Base-by-base conservation (phyloP, 2,888 invertebrate genomes). In the Calameuta filiformis region DNA sequence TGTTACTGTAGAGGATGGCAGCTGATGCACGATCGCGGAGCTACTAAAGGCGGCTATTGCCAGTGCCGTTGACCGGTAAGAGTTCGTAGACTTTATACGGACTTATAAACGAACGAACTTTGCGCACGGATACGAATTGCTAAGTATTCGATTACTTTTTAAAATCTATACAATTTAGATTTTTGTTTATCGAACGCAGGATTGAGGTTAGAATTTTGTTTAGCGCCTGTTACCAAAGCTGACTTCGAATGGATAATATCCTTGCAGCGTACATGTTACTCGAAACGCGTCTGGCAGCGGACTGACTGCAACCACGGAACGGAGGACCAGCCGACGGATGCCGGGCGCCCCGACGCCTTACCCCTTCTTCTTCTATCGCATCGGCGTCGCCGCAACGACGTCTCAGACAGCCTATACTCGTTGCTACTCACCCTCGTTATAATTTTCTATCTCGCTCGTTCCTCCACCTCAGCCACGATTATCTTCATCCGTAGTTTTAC, bases 261-360 rank as follows among this genome's bases (percentile, higher is more conserved):
- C 9, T 23, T 9, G 56, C 23, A 23, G 9, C 56, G 23, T 6
- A 56, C 23, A 56, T 40, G 76, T 69, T 73, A 73, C 76, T 76
- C 76, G 73, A 73, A 76, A 73, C 71, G 78, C 84, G 86, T 81
- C 85, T 85, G 81, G 79, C 83, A 84, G 83, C 81, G 82, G 84
- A 88, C 88, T 88, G 87, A 81, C 85, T 82, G 81, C 82, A 80
- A 80, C 81, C 77, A 81, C 79, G 80, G 69, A 75, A 75, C 69
- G 71, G 73, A 82, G 80, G 83, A 83, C 82, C 84, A 79, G 79
- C 77, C 81, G 81, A 80, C 75, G 80, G 79, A 81, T 81, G 85
- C 80, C 82, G 83, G 77, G 79, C 81, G 81, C 77, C 80, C 79
- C 80, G 80, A 82, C 81, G 83, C 77, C 83, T n/a, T 68, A 69